A percentile compares a stretch with the other conserved stretches of the same genome.
phyloP scores from a whole-genome alignment of 2,888 invertebrate species.

The Drosophila sordidula region DNA sequence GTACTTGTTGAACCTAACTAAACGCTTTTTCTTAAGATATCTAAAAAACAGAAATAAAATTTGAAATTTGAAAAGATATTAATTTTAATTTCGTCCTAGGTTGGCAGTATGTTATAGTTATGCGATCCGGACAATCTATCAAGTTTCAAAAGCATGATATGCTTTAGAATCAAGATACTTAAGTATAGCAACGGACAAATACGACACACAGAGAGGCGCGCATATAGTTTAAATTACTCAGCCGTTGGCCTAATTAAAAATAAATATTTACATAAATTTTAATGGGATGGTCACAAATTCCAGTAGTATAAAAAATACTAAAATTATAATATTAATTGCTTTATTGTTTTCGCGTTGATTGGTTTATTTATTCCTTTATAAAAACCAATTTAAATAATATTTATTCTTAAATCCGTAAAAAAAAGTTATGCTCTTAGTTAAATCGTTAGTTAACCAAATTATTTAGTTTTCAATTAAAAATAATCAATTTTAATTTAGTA shows the following conservation, averaged over 20 bases:
- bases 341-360: conserved; percentile 14
- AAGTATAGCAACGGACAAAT: background rate
- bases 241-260: background rate
- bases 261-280: background rate
- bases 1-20: too few relatives aligned
- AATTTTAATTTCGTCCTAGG: too few relatives aligned
- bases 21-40: too few relatives aligned
- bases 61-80: too few relatives aligned
- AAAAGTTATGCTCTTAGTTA: conserved; percentile 15
- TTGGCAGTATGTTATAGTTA: background rate
- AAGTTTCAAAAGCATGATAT: background rate
- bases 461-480: conserved; percentile 18
- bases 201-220: background rate
- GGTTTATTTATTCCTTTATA: background rate
- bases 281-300: conserved; percentile 4
- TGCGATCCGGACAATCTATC: background rate
- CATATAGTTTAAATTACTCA: background rate
- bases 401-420: conserved; percentile 22
- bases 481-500: conserved; percentile 7
- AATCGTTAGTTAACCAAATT: conserved; percentile 32
- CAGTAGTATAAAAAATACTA: background rate
- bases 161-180: background rate
- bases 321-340: conserved; percentile 6
- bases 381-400: conserved; percentile 10
- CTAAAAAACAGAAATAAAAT: too few relatives aligned